These are phyloP conservation scores for Osmerus eperlanus DNA, from an alignment of 2,113 vertebrate species.

Conservation along the genomic window DNA sequence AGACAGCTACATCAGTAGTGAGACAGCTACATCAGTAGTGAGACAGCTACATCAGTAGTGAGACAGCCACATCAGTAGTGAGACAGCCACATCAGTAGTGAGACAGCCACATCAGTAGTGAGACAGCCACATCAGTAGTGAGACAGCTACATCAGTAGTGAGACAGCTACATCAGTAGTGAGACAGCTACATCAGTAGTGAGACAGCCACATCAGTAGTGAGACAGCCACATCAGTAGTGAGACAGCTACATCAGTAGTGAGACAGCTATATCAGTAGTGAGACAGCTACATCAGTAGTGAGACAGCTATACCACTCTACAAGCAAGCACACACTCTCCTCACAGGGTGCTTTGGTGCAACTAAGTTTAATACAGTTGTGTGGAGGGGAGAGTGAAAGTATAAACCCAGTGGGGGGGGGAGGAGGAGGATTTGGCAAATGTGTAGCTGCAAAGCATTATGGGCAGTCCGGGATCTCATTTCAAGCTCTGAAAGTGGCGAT, in stretches of 20 bases:
- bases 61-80: neutral
- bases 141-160: constrained; percentile 5
- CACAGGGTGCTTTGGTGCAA: neutral
- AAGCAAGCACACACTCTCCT: neutral
- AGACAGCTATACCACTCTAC: neutral
- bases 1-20: too few species aligned
- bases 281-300: constrained; percentile 6
- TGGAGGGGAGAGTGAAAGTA: neutral
- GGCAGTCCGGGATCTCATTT: constrained; percentile 42
- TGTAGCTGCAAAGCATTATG: constrained; percentile 39
- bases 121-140: too few species aligned
- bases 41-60: constrained; percentile 5
- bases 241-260: too few species aligned
- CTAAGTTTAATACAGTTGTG: neutral
- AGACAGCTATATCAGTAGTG: too few species aligned
- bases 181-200: too few species aligned
- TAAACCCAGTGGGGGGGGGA: too few species aligned
- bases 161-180: neutral
- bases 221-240: too few species aligned
- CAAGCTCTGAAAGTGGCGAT: neutral
- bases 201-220: too few species aligned
- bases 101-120: neutral
- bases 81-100: constrained; percentile 3
- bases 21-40: too few species aligned
- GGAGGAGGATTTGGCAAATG: neutral